Conservation (phyloP, 2,888 invertebrate species). For the Sarcophaga caerulescens region DNA sequence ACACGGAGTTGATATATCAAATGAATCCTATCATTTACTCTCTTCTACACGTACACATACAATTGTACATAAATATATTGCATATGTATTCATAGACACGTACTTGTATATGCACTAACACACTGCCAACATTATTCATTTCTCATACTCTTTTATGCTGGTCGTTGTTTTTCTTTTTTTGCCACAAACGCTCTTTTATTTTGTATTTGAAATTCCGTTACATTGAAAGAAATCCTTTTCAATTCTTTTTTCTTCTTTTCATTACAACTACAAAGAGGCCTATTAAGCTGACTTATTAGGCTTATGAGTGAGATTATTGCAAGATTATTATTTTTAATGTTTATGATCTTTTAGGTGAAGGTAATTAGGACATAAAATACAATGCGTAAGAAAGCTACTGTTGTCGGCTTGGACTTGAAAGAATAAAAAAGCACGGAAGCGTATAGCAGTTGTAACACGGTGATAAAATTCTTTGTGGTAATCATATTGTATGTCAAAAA, state of each 20-base stretch:
- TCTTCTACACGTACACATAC: neutral
- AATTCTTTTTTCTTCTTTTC: neutral
- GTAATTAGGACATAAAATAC: too few relatives aligned
- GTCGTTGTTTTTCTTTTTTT: neutral
- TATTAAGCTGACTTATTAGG: neutral
- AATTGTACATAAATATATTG: neutral
- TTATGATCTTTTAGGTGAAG: neutral
- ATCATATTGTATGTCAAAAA: too few relatives aligned
- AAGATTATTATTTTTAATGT: neutral
- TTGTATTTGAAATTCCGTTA: neutral
- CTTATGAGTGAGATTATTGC: neutral
- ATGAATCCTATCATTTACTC: neutral
- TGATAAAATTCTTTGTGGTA: too few relatives aligned
- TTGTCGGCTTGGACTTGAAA: too few relatives aligned
- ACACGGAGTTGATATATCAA: conserved; percentile 20
- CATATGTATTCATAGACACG: neutral
- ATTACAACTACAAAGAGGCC: neutral
- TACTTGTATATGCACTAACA: neutral
- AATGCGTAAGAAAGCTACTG: too few relatives aligned
- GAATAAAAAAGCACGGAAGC: too few relatives aligned
- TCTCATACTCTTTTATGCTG: neutral
- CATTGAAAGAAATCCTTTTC: neutral
- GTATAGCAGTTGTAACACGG: too few relatives aligned
- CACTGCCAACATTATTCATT: neutral
- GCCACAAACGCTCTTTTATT: neutral